A percentile compares a stretch with the other conserved stretches of the same genome.
Conservation (phyloP, 2,797 vertebrate species). For the Coendou prehensilis region DNA sequence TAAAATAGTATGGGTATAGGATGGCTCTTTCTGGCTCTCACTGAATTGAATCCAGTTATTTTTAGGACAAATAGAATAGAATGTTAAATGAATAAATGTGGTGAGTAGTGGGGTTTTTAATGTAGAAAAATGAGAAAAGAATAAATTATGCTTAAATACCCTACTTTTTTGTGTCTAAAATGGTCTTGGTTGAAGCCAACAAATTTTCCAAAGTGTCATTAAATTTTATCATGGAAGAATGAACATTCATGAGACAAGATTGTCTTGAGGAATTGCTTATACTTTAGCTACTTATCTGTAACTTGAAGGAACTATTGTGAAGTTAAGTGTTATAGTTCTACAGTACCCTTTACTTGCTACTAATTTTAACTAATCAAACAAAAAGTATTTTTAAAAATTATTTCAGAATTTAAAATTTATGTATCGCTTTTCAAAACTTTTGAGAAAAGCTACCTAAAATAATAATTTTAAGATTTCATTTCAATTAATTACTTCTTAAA, state of each 20-base stretch:
- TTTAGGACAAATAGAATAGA: constrained; percentile 49
- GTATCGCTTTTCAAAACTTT: constrained; percentile 16
- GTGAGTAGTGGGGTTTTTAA: constrained; percentile 28
- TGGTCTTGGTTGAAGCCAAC: constrained; percentile 65
- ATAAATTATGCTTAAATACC: constrained; percentile 70
- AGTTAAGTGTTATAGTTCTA: constrained; percentile 5
- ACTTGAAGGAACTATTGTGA: constrained; percentile 68
- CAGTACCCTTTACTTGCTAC: constrained; percentile 43
- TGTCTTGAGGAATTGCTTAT: constrained; percentile 68
- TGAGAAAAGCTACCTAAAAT: constrained; percentile 37
- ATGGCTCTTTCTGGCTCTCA: neutral
- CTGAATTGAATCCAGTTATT: constrained; percentile 34
- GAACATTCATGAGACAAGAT: constrained; percentile 72
- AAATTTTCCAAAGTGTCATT: constrained; percentile 75
- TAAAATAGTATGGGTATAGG: neutral
- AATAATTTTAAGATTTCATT: constrained; percentile 61
- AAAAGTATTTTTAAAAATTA: constrained; percentile 68
- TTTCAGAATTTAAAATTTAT: constrained; percentile 61
- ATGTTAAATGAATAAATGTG: constrained; percentile 64
- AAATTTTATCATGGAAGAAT: constrained; percentile 75
- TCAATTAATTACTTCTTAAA: constrained; percentile 55
- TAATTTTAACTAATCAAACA: constrained; percentile 74
- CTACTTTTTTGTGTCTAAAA: constrained; percentile 66
- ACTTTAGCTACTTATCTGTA: constrained; percentile 49
- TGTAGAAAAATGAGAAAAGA: constrained; percentile 37